Evolutionary conservation across 2,113 vertebrate genomes (phyloP).

Genomic region (Fregata magnificens): DNA sequence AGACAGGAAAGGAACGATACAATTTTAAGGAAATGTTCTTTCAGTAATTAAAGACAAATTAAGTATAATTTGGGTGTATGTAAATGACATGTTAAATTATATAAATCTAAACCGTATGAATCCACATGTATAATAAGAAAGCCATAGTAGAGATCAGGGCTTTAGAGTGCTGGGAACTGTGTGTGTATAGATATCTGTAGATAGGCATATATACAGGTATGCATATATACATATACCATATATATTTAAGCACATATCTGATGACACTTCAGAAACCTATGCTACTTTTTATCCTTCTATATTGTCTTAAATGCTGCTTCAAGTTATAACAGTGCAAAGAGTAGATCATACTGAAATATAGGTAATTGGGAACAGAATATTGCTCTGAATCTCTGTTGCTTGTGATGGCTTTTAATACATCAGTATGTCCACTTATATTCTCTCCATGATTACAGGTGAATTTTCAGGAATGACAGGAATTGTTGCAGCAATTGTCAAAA

Average conservation of each 20-base stretch:
- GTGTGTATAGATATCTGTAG: background rate
- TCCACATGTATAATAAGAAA: background rate
- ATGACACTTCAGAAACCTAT: background rate
- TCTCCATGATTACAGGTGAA: background rate
- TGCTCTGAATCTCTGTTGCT: background rate
- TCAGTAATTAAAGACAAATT: conserved; percentile 40
- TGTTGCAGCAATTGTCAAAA: background rate
- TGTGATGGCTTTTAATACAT: background rate
- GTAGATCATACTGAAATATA: background rate
- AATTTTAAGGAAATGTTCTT: background rate
- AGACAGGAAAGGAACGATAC: background rate
- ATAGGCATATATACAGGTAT: background rate
- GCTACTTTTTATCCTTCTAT: background rate
- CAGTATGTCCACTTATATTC: background rate
- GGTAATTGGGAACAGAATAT: background rate
- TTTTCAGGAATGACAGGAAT: background rate
- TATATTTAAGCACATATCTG: background rate
- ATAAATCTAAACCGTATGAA: background rate
- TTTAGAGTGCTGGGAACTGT: background rate
- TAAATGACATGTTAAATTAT: background rate
- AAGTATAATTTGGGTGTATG: background rate
- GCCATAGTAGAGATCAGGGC: background rate
- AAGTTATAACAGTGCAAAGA: background rate
- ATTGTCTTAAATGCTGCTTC: background rate
- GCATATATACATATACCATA: no score